These are phyloP conservation scores for Arrhopalites spinosus DNA, from an alignment of 2,888 invertebrate species.

Conservation along the genomic window DNA sequence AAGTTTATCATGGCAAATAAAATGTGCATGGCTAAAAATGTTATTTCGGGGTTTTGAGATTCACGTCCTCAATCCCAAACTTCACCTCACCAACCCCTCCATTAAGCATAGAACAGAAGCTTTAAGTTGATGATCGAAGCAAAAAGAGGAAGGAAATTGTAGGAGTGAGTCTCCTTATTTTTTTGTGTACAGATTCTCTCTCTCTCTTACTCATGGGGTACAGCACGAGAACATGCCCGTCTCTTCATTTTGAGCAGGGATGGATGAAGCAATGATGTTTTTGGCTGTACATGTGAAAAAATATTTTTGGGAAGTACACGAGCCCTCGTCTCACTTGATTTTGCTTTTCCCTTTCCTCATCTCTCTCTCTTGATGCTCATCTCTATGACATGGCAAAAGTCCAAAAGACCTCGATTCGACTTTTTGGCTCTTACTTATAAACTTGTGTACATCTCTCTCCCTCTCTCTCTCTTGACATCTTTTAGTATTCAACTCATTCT, in stretches of 20 bases:
- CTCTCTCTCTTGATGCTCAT: neutral
- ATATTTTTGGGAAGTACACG: slow-evolving; percentile 40
- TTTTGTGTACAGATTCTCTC: too few species aligned
- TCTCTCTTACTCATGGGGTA: too few species aligned
- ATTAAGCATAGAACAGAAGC: too few species aligned
- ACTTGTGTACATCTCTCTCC: neutral
- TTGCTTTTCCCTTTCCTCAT: slow-evolving; percentile 21
- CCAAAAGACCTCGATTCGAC: slow-evolving; percentile 42
- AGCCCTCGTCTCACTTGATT: slow-evolving; percentile 33
- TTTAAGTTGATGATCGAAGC: too few species aligned
- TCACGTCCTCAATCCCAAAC: neutral
- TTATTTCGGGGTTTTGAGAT: slow-evolving; percentile 31
- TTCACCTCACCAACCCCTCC: too few species aligned
- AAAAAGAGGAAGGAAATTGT: too few species aligned
- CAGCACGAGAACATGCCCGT: too few species aligned
- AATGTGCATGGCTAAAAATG: slow-evolving; percentile 25
- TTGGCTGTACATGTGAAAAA: slow-evolving; percentile 40
- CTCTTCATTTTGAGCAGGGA: too few species aligned
- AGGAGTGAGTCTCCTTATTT: too few species aligned
- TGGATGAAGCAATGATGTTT: slow-evolving; percentile 25
- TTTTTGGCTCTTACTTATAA: slow-evolving; percentile 31
- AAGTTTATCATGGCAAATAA: neutral
- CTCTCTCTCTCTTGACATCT: slow-evolving; percentile 9
- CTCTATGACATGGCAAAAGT: slow-evolving; percentile 29
- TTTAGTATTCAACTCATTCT: slow-evolving; percentile 1